Evolutionary conservation across 2,888 invertebrate genomes (phyloP).

Genomic region (Xanthorhoe spadicearia): DNA sequence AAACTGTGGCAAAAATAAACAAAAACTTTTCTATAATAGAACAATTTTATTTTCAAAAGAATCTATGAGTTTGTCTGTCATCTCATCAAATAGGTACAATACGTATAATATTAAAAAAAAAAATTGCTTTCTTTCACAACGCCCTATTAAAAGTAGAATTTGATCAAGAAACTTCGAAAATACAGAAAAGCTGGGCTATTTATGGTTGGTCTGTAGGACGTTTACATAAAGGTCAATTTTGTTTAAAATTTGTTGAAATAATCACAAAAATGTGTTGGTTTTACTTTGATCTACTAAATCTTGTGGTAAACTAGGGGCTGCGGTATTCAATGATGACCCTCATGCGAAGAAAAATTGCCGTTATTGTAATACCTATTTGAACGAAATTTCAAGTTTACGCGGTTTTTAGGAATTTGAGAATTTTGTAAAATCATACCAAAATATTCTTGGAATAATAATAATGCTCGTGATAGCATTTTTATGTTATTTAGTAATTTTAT

Average conservation of each 20-base stretch:
- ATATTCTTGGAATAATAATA: neutral
- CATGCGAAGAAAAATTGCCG: slow-evolving; percentile 59
- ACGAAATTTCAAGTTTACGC: slow-evolving; percentile 49
- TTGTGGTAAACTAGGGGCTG: slow-evolving; percentile 55
- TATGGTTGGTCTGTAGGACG: slow-evolving; percentile 2
- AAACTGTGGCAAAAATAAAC: slow-evolving; percentile 30
- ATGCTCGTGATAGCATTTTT: neutral
- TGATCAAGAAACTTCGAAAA: slow-evolving; percentile 11
- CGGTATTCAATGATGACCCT: slow-evolving; percentile 55
- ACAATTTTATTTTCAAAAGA: slow-evolving; percentile 40
- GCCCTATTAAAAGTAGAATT: slow-evolving; percentile 42
- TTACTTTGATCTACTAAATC: slow-evolving; percentile 57
- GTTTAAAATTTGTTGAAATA: neutral
- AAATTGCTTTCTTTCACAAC: slow-evolving; percentile 45
- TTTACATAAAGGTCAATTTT: slow-evolving; percentile 23
- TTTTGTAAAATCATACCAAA: slow-evolving; percentile 23
- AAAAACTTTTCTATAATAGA: slow-evolving; percentile 26
- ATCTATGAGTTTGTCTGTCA: slow-evolving; percentile 48
- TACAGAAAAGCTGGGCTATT: slow-evolving; percentile 1
- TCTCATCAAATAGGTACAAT: slow-evolving; percentile 52
- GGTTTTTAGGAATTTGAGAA: slow-evolving; percentile 23
- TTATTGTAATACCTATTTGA: slow-evolving; percentile 62
- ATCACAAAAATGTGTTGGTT: slow-evolving; percentile 4
- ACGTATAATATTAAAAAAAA: slow-evolving; percentile 41
- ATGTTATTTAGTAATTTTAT: neutral